Evolutionary conservation across 1,140 invertebrate genomes (phyloP), one percentile per base, ranked within the genome.

Genomic region (Pygmarrhopalites habei): DNA sequence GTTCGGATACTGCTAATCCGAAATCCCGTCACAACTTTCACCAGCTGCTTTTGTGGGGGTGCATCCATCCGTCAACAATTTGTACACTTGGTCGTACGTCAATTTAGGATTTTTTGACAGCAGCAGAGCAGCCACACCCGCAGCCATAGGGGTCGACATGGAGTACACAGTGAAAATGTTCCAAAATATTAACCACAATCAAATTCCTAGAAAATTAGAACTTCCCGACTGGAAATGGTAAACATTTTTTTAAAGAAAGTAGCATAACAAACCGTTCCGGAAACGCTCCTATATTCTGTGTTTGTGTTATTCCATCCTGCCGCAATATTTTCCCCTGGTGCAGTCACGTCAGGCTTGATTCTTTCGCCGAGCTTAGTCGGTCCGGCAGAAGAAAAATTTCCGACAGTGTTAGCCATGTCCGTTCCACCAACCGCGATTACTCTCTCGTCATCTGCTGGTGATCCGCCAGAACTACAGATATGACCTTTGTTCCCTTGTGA

Each of bases 361-460:
- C 29, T 41, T 43, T 26, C 49, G 21, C 21, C 35, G 2, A 10
- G 17, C 7, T 14, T 3, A 26, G 49, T 28, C 29, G 49, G 49
- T 1, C 60, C 60, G 1, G 15, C 2, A 43, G 30, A 41, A 14
- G 19, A 26, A 19, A 29, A 28, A 1, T 23, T n/a, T 15, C 19
- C 10, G 7, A 62, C 2, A 1, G 26, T 15, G 19, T 57, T 39
- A 23, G 30, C 19, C 17, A 26, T 19, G 23, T 43, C 28, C 2
- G 52, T 57, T 0, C 35, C 41, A 23, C 52, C 61, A 10, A 62
- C 61, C 10, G 28, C 29, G 52, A 64, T 58, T 17, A 64, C 52
- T 23, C 47, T 46, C 0, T 26, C n/a, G 10, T 49, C 2, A 39
- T 57, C 29, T 19, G 0, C 62, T 14, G 62, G 62, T 2, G 55